Base-by-base conservation (phyloP, 1,140 invertebrate species). In the Panagrolaimus sp. region DNA sequence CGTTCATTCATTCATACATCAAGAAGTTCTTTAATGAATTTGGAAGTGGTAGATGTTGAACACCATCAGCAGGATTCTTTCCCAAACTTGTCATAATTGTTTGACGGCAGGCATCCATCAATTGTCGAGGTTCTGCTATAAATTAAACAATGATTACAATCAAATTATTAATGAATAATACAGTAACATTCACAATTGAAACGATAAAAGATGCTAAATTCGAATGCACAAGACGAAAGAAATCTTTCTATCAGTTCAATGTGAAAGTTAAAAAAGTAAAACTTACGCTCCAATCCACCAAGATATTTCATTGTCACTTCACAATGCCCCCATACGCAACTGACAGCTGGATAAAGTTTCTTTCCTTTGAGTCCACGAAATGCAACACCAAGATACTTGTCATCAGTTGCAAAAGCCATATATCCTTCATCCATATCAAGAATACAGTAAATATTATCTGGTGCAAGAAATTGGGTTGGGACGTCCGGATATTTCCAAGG, bases 381-480 rank as follows among this genome's bases (percentile, higher is more conserved):
- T 71, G 96, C 96, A 78, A 97, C 90, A 67, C 96, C 96, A 62
- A 98, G 88, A 86, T 96, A 99, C 86, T 96, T 91, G 75, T 93
- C 92, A 84, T 98, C 94, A 10, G 96, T 94, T 75, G 97, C 91
- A 87, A 97, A 99, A 79, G 93, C 91, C 83, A 99, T 87, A 64
- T 94, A 96, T 72, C 96, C 96, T 86, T 98, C 95, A 85, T 98
- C 95, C 95, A 98, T 98, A 85, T 99, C 96, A 76, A 99, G 87
- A 70, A 98, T 92, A 78, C 96, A 93, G 79, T 95, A 88, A 86
- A 98, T 3, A 15, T 21, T 15, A 14, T 67, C 67, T 9, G 52
- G 47, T 24, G 6, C 24, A 26, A 14, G 8, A 8, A 9, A 9
- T 9, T 10, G 7, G 7, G 21, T 46, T 46, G n/a, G 9, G n/a